Conservation (phyloP, 2,113 vertebrate species). For the Melanerpes aurifrons region DNA sequence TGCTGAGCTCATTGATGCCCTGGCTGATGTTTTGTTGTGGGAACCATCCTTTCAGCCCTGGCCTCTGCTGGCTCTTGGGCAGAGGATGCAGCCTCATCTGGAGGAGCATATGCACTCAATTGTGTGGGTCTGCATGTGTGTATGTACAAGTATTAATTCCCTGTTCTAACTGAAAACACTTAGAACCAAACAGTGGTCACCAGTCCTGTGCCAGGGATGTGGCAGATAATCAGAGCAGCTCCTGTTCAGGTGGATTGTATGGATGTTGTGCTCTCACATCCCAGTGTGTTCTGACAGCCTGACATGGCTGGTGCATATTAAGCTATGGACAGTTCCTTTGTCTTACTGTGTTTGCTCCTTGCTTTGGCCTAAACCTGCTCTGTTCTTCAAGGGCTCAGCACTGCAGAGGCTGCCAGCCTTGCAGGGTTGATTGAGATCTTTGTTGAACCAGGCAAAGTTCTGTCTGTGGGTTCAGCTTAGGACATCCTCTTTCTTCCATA, state of each 20-base stretch:
- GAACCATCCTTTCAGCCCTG: not conserved
- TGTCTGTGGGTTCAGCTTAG: not conserved
- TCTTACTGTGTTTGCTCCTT: not conserved
- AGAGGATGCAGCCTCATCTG: not conserved
- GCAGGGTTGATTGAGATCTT: not conserved
- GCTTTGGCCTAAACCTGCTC: not conserved
- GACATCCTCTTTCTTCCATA: not conserved
- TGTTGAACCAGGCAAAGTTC: not conserved
- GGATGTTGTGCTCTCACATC: not conserved
- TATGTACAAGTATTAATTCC: not conserved
- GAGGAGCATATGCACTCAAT: not conserved
- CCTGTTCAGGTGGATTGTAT: rapidly evolving
- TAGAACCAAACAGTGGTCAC: not conserved
- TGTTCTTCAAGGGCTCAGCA: rapidly evolving
- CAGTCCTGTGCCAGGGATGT: rapidly evolving
- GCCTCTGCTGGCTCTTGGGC: not conserved
- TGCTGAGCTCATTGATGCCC: not conserved
- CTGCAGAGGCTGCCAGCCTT: not conserved
- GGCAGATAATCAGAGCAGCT: not conserved
- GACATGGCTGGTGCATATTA: rapidly evolving
- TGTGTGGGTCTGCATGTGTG: not conserved
- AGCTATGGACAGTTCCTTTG: not conserved
- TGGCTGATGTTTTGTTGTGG: not conserved
- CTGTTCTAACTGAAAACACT: rapidly evolving
- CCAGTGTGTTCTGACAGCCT: not conserved